Conservation (phyloP, 1,140 invertebrate species). For the Drosophila albomicans region DNA sequence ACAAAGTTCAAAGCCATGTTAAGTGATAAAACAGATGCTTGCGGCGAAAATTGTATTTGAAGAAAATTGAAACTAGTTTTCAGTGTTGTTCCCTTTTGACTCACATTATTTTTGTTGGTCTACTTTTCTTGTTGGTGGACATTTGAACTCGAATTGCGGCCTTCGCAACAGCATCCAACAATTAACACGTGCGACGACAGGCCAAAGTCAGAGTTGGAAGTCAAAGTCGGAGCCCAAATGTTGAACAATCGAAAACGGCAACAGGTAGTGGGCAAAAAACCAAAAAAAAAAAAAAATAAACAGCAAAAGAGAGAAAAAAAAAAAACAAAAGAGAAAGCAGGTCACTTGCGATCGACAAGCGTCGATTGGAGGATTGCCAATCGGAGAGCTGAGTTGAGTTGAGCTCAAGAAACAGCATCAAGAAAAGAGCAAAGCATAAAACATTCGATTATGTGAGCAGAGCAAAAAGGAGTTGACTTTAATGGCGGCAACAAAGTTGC, state of each 20-base stretch:
- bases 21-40: slow-evolving; percentile 49
- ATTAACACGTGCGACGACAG: slow-evolving; percentile 45
- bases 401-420: slow-evolving; percentile 8
- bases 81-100: neutral
- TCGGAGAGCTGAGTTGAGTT: slow-evolving; percentile 19
- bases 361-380: slow-evolving; percentile 64
- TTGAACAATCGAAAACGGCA: slow-evolving; percentile 6
- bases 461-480: slow-evolving; percentile 48
- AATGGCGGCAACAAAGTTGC: slow-evolving; percentile 21
- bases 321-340: slow-evolving; percentile 80
- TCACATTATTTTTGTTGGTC: too few relatives aligned
- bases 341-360: slow-evolving; percentile 72
- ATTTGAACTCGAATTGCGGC: slow-evolving; percentile 44
- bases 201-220: slow-evolving; percentile 14
- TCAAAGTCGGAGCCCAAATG: neutral
- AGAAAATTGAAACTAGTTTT: slow-evolving; percentile 32
- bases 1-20: slow-evolving; percentile 74
- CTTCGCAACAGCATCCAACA: slow-evolving; percentile 30
- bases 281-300: slow-evolving; percentile 19
- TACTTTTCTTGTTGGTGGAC: neutral
- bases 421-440: slow-evolving; percentile 6
- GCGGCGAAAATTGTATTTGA: slow-evolving; percentile 21
- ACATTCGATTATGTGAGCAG: slow-evolving; percentile 49
- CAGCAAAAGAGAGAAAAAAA: neutral
- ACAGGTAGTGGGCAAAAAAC: slow-evolving; percentile 24